Evolutionary conservation across 2,113 vertebrate genomes (phyloP).

Genomic region (Cercopithecus mona): DNA sequence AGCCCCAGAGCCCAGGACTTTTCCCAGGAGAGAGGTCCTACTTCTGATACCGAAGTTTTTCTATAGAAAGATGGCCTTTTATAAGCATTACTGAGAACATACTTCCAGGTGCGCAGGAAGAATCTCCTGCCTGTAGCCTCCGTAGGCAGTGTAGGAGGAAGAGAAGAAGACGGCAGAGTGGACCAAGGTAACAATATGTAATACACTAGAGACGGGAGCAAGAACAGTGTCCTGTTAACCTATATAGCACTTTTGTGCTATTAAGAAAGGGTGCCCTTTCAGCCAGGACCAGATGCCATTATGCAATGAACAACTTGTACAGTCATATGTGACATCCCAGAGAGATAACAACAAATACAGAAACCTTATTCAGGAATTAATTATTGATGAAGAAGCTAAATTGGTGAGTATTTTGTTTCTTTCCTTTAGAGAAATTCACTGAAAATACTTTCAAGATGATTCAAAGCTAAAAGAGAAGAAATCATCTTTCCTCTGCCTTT

Average conservation of each 20-base stretch:
- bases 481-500: background rate
- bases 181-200: background rate
- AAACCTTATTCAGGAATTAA: background rate
- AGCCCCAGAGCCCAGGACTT: background rate
- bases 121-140: background rate
- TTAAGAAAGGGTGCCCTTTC: background rate
- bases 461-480: conserved; percentile 6
- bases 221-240: background rate
- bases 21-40: background rate
- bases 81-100: background rate
- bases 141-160: background rate
- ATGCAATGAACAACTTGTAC: background rate
- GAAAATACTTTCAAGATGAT: background rate
- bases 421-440: background rate
- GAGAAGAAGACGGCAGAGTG: background rate
- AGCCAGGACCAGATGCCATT: background rate
- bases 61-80: background rate
- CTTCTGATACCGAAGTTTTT: background rate
- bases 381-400: background rate
- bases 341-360: background rate
- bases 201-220: background rate
- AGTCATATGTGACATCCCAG: background rate
- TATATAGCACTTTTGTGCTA: rapidly evolving
- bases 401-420: background rate
- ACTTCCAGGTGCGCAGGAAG: background rate